phyloP scores from a whole-genome alignment of 2,888 invertebrate species.

The Eupithecia subumbrata region DNA sequence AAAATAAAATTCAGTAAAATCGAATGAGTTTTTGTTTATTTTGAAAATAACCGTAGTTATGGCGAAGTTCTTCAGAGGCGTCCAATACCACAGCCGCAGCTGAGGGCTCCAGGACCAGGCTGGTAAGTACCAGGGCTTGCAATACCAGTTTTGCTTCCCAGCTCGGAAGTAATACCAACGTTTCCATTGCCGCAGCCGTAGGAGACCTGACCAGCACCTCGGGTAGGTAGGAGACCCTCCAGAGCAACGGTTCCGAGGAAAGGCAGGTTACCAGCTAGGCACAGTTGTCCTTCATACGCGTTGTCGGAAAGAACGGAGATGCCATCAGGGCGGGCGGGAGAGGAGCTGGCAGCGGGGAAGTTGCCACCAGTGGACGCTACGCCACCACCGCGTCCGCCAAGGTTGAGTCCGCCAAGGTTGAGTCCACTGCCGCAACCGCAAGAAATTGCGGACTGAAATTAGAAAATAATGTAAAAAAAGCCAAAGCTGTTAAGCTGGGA shows the following conservation, averaged over 20 bases:
- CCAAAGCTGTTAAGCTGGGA: too few species aligned
- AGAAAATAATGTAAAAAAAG: too few species aligned
- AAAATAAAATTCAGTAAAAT: not conserved
- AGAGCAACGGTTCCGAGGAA: constrained; percentile 56
- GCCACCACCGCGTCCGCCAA: constrained; percentile 3
- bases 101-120: constrained; percentile 17
- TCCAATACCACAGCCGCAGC: constrained; percentile 41
- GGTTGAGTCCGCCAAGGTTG: not conserved
- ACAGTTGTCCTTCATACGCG: constrained; percentile 52
- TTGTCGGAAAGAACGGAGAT: constrained; percentile 58
- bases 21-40: not conserved
- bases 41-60: not conserved
- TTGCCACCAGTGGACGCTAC: constrained; percentile 38
- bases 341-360: constrained; percentile 48
- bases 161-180: constrained; percentile 33
- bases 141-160: constrained; percentile 31
- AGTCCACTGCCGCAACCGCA: not conserved
- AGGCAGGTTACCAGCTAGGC: constrained; percentile 54
- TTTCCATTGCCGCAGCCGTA: constrained; percentile 54
- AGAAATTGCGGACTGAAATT: constrained; percentile 29
- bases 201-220: constrained; percentile 49
- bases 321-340: constrained; percentile 56
- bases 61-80: constrained; percentile 14
- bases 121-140: constrained; percentile 6
- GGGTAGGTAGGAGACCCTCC: constrained; percentile 52